Evolutionary conservation across 2,113 vertebrate species (phyloP), one percentile per base, ranked within the genome.

Genomic region (Pagrus major): DNA sequence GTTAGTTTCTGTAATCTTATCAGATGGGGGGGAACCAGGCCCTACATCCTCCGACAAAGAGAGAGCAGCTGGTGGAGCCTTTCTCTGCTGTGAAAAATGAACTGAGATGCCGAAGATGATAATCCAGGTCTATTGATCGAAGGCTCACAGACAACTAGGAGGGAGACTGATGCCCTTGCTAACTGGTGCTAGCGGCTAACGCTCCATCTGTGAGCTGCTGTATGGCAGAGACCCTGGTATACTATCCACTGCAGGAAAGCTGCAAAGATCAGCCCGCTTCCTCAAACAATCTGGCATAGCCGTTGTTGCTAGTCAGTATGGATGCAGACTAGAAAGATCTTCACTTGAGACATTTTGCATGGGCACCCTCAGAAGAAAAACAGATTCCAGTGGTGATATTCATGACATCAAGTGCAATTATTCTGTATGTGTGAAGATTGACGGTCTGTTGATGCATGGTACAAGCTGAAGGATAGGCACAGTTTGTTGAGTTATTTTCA

Each of bases 81-180:
- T 76, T 54, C 69, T 78, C 87, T 0, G 69, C 63, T 14, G 72
- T 87, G 86, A 90, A 75, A 87, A 91, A 92, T 72, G 86, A 81
- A 78, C 35, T 9, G 58, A 67, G 84, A 91, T 88, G 77, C 77
- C 37, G 76, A 31, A 69, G 88, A 85, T 69, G 85, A 92, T 89
- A 88, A 90, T 80, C 80, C 81, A 29, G 81, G 66, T 65, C 69
- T 77, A 87, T 81, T 80, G 88, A 90, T 89, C 78, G 68, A 72
- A 86, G 70, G 81, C 76, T 78, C 71, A 16, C 66, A 18, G 86
- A 59, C 78, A 33, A 71, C 74, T 0, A 39, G 44, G 49, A 44
- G 63, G 47, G 51, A 84, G 76, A 87, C 46, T 11, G 83, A 81
- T 68, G 87, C 61, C 39, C n/a, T 41, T 4, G 87, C 84, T 89